phyloP scores from a whole-genome alignment of 2,888 invertebrate genomes.

The Agrotis exclamationis region DNA sequence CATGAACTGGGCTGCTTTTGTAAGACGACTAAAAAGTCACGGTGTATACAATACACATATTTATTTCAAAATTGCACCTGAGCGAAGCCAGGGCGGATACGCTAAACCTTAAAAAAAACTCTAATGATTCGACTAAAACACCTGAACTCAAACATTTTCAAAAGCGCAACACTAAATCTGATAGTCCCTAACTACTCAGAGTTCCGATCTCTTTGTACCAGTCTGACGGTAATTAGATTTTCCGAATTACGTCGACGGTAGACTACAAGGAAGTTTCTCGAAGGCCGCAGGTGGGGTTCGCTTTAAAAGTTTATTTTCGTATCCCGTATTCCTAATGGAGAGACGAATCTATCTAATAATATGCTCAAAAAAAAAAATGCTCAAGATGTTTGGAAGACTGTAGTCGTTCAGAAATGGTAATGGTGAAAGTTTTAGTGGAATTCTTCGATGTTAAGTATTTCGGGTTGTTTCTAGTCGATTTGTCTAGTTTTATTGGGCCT shows the following conservation, averaged over 20 bases:
- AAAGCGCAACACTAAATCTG: constrained; percentile 26
- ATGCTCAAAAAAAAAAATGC: too few relatives aligned
- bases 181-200: constrained; percentile 23
- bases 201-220: constrained; percentile 46
- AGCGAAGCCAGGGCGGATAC: too few relatives aligned
- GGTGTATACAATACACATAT: too few relatives aligned
- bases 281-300: constrained; percentile 66
- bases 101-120: too few relatives aligned
- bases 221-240: constrained; percentile 75
- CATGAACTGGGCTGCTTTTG: too few relatives aligned
- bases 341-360: constrained; percentile 45
- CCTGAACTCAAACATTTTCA: constrained; percentile 23
- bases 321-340: constrained; percentile 47
- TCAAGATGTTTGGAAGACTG: constrained; percentile 26
- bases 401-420: constrained; percentile 16
- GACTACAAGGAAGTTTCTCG: constrained; percentile 68
- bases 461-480: background rate
- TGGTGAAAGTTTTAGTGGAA: constrained; percentile 36
- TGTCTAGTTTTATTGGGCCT: background rate
- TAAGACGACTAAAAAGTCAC: too few relatives aligned
- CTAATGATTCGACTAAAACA: too few relatives aligned
- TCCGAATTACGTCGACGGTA: constrained; percentile 69
- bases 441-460: constrained; percentile 2
- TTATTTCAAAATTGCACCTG: too few relatives aligned
- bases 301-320: constrained; percentile 62